phyloP scores from a whole-genome alignment of 2,888 invertebrate species.

The Camptogramma bilineatum region DNA sequence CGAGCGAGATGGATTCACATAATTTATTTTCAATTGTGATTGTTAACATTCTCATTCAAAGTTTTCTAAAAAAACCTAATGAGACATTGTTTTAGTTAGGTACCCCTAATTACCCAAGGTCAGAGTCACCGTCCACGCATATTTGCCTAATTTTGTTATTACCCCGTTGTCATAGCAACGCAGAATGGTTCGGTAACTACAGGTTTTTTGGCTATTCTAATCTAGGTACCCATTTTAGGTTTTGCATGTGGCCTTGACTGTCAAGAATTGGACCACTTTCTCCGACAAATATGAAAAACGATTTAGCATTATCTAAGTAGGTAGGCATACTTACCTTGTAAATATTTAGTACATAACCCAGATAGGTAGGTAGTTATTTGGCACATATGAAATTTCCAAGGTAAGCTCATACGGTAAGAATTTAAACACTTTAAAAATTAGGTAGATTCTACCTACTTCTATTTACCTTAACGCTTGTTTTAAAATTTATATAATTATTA shows the following conservation, averaged over 20 bases:
- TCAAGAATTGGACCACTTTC: background rate
- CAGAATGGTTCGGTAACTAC: conserved; percentile 38
- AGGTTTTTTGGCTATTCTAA: conserved; percentile 20
- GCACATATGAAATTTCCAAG: too few species aligned
- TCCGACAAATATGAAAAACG: background rate
- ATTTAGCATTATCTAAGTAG: too few species aligned
- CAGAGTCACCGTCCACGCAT: conserved; percentile 38
- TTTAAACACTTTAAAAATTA: too few species aligned
- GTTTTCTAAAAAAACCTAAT: conserved; percentile 15
- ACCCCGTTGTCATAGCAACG: conserved; percentile 63
- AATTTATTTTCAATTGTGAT: too few species aligned
- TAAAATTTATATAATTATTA: too few species aligned
- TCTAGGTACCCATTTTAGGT: conserved; percentile 24
- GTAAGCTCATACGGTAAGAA: too few species aligned
- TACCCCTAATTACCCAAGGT: conserved; percentile 39
- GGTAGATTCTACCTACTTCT: too few species aligned
- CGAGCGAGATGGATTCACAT: too few species aligned
- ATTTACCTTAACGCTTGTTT: too few species aligned
- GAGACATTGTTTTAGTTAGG: conserved; percentile 25
- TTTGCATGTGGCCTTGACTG: conserved; percentile 40
- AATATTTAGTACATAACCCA: too few species aligned
- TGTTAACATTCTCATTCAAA: background rate
- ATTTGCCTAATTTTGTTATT: conserved; percentile 78
- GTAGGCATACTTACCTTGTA: too few species aligned
- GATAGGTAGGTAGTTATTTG: too few species aligned